Base-by-base conservation (phyloP, 2,113 vertebrate genomes). In the Zosterops pallidus region DNA sequence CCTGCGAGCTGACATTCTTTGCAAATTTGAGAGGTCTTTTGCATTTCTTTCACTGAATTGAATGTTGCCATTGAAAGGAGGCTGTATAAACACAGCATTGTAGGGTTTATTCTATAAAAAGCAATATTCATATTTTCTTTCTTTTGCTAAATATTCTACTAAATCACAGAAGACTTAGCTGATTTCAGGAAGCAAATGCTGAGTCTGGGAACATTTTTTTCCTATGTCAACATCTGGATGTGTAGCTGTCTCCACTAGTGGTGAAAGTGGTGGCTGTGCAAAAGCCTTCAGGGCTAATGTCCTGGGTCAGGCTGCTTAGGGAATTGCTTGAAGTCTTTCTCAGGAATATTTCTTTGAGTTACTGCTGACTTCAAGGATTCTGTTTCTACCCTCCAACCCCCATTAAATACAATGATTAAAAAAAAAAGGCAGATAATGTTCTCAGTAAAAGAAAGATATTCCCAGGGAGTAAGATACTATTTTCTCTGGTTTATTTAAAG, bases 291-390 rank as follows among this genome's bases (percentile, higher is more conserved):
- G 91, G 94, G 82, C 86, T 97, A 80, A 87, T 72, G 91, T 96
- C 74, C 81, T 83, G 87, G 91, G 74, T 92, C 91, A 95, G 67
- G 78, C 70, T 94, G 89, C 84, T 92, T 46, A 90, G 95, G 94
- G 96, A 97, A 95, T 96, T 96, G 81, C 94, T 87, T 76, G 53
- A 95, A 96, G 59, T 92, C 63, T 95, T 97, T 96, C 95, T 95
- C 89, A 95, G 89, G 82, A 95, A 94, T 94, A 95, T 83, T 82
- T 95, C 83, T 87, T 79, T 85, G 84, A 94, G 75, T 91, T 95
- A 91, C 35, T 95, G 89, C 93, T 95, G 96, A 95, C 95, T 95
- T 82, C 89, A 89, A 93, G 93, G 47, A 93, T 93, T 83, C 74
- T 46, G 49, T 92, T 95, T 93, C 74, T 78, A 89, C 74, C 63